These are phyloP conservation scores for Stylophora pistillata DNA, from an alignment of 64 coral and sea anemone genomes.

Conservation along the genomic window DNA sequence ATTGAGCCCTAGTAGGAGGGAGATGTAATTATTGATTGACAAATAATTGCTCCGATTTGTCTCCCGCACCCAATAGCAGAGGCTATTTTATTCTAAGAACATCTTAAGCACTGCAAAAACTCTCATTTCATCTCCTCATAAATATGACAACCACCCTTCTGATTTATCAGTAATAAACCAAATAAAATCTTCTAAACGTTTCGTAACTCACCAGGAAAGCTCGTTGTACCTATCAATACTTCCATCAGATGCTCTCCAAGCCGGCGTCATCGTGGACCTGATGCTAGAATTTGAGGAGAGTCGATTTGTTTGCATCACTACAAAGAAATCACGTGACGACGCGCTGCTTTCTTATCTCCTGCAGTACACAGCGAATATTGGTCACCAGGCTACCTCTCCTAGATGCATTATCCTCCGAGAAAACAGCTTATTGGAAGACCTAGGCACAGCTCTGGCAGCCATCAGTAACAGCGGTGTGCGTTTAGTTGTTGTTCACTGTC, in stretches of 20 bases:
- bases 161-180: background rate
- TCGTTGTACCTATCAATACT: slow-evolving; percentile 46
- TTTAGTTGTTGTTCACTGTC: slow-evolving; percentile 61
- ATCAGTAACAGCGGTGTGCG: slow-evolving; percentile 62
- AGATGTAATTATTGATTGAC: too few species aligned
- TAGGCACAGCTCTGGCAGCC: slow-evolving; percentile 49
- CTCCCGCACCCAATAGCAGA: too few species aligned
- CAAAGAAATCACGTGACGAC: slow-evolving; percentile 49
- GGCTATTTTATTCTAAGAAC: too few species aligned
- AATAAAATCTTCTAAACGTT: background rate
- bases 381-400: slow-evolving; percentile 2
- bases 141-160: too few species aligned
- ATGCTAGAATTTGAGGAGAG: slow-evolving; percentile 80
- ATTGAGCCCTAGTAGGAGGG: too few species aligned
- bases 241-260: slow-evolving; percentile 62
- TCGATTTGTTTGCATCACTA: slow-evolving; percentile 80
- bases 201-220: background rate
- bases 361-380: slow-evolving; percentile 37
- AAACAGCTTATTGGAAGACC: slow-evolving; percentile 10
- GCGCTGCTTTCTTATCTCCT: slow-evolving; percentile 53
- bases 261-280: slow-evolving; percentile 48
- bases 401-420: slow-evolving; percentile 48
- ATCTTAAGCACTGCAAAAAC: too few species aligned
- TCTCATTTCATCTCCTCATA: too few species aligned
- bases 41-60: too few species aligned